Conservation (phyloP, 2,888 invertebrate species). For the Perithous albicinctus region DNA sequence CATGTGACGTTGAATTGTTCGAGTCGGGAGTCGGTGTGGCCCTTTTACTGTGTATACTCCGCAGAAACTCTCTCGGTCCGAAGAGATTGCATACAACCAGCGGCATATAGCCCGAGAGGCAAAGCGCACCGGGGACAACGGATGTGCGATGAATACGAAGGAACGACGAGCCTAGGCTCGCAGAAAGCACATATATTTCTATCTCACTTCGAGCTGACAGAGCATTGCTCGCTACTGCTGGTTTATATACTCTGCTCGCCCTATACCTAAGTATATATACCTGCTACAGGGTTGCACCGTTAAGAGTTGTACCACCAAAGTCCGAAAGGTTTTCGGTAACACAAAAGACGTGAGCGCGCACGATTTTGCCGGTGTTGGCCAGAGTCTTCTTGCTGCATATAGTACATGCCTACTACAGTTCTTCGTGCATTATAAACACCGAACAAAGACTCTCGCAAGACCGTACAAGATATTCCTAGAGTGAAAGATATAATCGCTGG, state of each 20-base stretch:
- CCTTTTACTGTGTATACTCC: slow-evolving; percentile 25
- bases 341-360: slow-evolving; percentile 64
- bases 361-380: slow-evolving; percentile 54
- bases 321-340: slow-evolving; percentile 63
- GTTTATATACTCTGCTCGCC: slow-evolving; percentile 20
- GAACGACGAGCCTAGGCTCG: slow-evolving; percentile 55
- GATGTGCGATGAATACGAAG: slow-evolving; percentile 70
- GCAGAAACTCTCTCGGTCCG: slow-evolving; percentile 43
- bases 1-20: slow-evolving; percentile 50
- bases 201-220: slow-evolving; percentile 33
- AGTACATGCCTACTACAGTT: slow-evolving; percentile 27
- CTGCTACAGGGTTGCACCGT: slow-evolving; percentile 64
- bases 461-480: slow-evolving; percentile 50
- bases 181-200: slow-evolving; percentile 40
- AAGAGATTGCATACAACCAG: slow-evolving; percentile 60
- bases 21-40: slow-evolving; percentile 52
- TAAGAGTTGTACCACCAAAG: slow-evolving; percentile 67
- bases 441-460: slow-evolving; percentile 58
- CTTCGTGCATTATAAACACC: slow-evolving; percentile 56
- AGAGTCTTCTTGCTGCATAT: not conserved
- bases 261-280: slow-evolving; percentile 60
- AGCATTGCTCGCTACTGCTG: slow-evolving; percentile 28
- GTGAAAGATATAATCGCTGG: slow-evolving; percentile 26
- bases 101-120: slow-evolving; percentile 42
- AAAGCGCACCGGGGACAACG: slow-evolving; percentile 66